These are phyloP conservation scores for Bubo blakistoni DNA, from an alignment of 2,113 vertebrate species.

Conservation along the genomic window DNA sequence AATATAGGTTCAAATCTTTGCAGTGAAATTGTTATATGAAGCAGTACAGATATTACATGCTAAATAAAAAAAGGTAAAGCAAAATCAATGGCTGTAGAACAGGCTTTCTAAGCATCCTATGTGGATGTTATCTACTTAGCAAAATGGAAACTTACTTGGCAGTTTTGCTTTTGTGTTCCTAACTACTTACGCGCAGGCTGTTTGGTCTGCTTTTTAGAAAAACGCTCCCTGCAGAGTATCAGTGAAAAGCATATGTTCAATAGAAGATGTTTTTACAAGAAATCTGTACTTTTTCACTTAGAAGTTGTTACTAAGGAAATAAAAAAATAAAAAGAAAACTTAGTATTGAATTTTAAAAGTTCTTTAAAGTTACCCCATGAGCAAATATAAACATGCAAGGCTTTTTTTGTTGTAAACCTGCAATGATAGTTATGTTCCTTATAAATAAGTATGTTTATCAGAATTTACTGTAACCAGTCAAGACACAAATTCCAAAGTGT, in stretches of 20 bases:
- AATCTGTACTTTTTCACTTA: slow-evolving; percentile 19
- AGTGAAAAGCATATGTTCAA: slow-evolving; percentile 40
- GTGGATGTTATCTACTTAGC: not conserved
- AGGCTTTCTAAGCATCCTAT: not conserved
- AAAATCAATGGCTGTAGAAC: not conserved
- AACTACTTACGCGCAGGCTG: not conserved
- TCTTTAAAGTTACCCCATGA: not conserved
- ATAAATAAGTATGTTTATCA: not conserved
- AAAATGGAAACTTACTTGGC: not conserved
- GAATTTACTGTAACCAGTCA: not conserved
- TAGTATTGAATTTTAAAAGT: not conserved
- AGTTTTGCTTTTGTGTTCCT: not conserved
- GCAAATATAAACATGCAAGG: not conserved
- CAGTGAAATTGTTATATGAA: not conserved
- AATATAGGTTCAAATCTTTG: not conserved
- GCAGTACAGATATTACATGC: not conserved
- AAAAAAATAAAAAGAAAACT: not conserved
- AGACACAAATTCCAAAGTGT: not conserved
- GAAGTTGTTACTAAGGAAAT: not conserved
- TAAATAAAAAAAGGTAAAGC: not conserved
- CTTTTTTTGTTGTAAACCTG: not conserved
- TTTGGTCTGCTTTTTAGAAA: slow-evolving; percentile 7
- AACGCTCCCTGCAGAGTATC: slow-evolving; percentile 34
- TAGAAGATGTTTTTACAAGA: slow-evolving; percentile 1
- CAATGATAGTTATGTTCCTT: not conserved